Base-by-base conservation (phyloP, 2,888 invertebrate species). In the Didymodactylos carnosus region DNA sequence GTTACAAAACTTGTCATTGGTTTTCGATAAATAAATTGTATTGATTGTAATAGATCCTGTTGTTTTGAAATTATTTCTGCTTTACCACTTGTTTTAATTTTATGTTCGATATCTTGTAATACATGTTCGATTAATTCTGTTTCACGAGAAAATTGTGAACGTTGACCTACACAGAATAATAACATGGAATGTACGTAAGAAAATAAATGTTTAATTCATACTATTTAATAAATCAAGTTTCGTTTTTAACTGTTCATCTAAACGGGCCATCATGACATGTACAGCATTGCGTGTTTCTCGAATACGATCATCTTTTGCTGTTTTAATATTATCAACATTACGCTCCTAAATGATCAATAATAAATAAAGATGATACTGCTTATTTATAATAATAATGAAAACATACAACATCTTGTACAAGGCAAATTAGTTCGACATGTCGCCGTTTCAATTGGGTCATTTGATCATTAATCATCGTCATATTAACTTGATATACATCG, bases 271-370 rank as follows among this genome's bases (percentile, higher is more conserved):
- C 91, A 94, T 93, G 77, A 91, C 85, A 82, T 93, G 93, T 0
- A 94, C 92, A 0, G 92, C 92, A 82, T 92, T 92, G 70, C 92
- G 87, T 70, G 93, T 92, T 84, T 94, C 93, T 27, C 92, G 87
- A 0, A 93, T 92, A 76, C 91, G 87, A 82, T 93, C 92, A 80
- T 93, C 93, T 85, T 93, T 93, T 0, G 92, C 92, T 40, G 89
- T 88, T 76, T 92, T 87, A 0, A 93, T 91, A 25, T 89, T 89
- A 82, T 93, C 92, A 1, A 93, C 91, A 81, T 92, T 93, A 75
- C 90, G 87, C 82, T 93, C 92, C 49, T 49, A 11, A n/a, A n/a
- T 49, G 49, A 23, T n/a, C n/a, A n/a, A n/a, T n/a, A n/a, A n/a
- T n/a, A n/a, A 49, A 23, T 25, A 43, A 43, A 43, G 2, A 8